Conservation (phyloP, 2,888 invertebrate species). For the Pachliopta kotzebuea region DNA sequence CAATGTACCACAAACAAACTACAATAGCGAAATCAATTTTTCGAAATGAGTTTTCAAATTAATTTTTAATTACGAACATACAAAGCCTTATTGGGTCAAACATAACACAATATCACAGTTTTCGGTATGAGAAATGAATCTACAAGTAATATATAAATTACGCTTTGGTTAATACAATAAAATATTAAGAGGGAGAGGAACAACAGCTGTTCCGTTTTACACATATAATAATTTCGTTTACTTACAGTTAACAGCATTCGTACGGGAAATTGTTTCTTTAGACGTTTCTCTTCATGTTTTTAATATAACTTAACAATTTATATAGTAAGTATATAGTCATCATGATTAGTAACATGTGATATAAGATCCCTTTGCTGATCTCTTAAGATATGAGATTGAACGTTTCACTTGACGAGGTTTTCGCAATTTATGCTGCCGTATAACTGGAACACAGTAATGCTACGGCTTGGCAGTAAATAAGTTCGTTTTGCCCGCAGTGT, state of each 20-base stretch:
- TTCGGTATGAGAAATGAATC: slow-evolving; percentile 6
- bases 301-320: neutral
- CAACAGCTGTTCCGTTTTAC: neutral
- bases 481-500: neutral
- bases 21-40: neutral
- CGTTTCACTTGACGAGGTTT: neutral
- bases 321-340: neutral
- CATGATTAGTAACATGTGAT: too few species aligned
- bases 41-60: neutral
- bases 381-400: neutral
- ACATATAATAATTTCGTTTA: neutral
- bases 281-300: neutral
- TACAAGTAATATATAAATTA: neutral
- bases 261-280: neutral
- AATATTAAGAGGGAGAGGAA: neutral
- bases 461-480: neutral
- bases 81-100: slow-evolving; percentile 12
- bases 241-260: neutral
- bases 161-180: neutral
- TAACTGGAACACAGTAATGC: neutral
- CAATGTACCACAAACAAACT: slow-evolving; percentile 3
- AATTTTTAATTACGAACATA: slow-evolving; percentile 4
- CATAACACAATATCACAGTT: slow-evolving; percentile 27
- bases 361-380: neutral
- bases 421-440: neutral